phyloP scores from a whole-genome alignment of 2,797 vertebrate species.

The Rhabdophis nuchalis region DNA sequence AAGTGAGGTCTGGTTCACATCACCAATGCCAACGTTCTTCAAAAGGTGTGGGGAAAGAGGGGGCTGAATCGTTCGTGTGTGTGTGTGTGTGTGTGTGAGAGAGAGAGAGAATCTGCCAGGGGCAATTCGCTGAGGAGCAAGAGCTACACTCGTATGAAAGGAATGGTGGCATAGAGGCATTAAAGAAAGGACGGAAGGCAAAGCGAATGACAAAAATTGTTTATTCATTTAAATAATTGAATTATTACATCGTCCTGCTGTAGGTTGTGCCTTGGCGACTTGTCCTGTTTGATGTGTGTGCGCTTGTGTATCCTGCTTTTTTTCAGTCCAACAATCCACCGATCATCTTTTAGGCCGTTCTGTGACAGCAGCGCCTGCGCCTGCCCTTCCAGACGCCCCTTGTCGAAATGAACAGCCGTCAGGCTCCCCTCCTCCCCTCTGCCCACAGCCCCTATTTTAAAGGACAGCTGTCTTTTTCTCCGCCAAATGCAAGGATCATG shows the following conservation, averaged over 20 bases:
- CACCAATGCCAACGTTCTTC: neutral
- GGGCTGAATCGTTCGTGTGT: neutral
- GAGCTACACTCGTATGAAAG: neutral
- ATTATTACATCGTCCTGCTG: neutral
- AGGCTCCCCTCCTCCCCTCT: too few relatives aligned
- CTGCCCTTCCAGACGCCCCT: neutral
- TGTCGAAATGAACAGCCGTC: neutral
- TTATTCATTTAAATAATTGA: neutral
- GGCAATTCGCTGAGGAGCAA: neutral
- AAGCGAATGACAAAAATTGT: neutral
- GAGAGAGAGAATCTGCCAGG: neutral
- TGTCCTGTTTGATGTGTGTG: too few relatives aligned
- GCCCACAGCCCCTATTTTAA: neutral
- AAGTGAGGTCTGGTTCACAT: neutral
- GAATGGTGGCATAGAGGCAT: neutral
- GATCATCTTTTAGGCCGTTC: neutral
- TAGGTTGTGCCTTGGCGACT: neutral
- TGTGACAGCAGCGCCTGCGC: neutral
- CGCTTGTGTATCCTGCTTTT: neutral
- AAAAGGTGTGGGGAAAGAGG: neutral
- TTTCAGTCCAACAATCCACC: neutral
- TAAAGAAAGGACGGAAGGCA: neutral
- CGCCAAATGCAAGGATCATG: neutral
- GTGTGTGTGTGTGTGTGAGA: too few relatives aligned
- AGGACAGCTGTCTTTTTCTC: neutral